Evolutionary conservation across 2,797 vertebrate genomes (phyloP).

Genomic region (Esox lucius): DNA sequence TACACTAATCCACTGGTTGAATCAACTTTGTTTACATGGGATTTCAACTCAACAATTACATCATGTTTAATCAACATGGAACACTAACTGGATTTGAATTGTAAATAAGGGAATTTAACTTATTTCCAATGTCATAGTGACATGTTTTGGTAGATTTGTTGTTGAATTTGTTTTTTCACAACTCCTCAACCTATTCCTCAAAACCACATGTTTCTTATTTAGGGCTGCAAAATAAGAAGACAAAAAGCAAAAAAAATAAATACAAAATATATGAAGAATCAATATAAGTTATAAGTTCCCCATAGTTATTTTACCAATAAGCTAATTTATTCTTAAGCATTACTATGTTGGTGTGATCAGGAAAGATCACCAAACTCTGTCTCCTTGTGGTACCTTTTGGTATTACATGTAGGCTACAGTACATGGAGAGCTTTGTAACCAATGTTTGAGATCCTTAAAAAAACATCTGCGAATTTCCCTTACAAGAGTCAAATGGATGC

Average conservation of each 20-base stretch:
- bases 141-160: background rate
- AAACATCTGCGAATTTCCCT: background rate
- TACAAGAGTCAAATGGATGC: background rate
- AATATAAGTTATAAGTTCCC: too few relatives aligned
- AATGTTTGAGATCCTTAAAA: background rate
- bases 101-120: too few relatives aligned
- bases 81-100: background rate
- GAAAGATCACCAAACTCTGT: background rate
- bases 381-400: background rate
- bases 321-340: too few relatives aligned
- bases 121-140: background rate
- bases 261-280: too few relatives aligned
- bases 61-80: background rate
- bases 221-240: too few relatives aligned
- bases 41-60: too few relatives aligned
- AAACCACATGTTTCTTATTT: too few relatives aligned
- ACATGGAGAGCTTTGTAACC: background rate
- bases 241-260: too few relatives aligned
- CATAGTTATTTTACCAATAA: too few relatives aligned
- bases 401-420: background rate
- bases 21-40: too few relatives aligned
- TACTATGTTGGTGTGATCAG: background rate
- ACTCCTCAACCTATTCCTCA: background rate
- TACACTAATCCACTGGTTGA: background rate
- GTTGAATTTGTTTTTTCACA: too few relatives aligned